Evolutionary conservation across 37 sponge, comb jelly and placozoan genomes (phyloP).

Genomic region (Tethya wilhelma): DNA sequence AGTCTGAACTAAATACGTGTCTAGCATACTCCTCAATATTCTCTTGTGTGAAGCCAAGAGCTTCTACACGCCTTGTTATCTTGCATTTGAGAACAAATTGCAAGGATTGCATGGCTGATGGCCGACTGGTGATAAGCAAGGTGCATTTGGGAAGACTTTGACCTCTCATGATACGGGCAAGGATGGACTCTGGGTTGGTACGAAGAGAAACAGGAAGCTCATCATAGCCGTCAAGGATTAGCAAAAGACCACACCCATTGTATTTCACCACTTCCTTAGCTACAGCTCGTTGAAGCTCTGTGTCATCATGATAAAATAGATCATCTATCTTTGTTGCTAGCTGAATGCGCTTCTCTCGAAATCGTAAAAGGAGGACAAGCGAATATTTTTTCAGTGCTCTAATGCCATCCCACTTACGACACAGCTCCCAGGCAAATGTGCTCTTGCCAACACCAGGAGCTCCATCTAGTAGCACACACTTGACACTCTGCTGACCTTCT

Average conservation of each 20-base stretch:
- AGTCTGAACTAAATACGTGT: conserved; percentile 2
- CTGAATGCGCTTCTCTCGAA: neutral
- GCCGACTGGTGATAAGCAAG: conserved; percentile 12
- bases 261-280: neutral
- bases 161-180: neutral
- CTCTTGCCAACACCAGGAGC: conserved; percentile 19
- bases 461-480: too few species aligned
- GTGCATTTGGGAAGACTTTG: neutral
- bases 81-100: too few species aligned
- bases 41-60: too few species aligned
- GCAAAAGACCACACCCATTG: neutral
- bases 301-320: neutral
- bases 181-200: neutral
- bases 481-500: neutral
- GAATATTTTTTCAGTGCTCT: neutral
- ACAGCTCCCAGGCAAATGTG: conserved; percentile 5
- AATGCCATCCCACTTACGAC: conserved; percentile 1
- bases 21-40: conserved; percentile 4
- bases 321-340: neutral
- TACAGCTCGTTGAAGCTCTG: neutral
- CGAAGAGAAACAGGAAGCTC: conserved; percentile 4
- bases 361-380: neutral
- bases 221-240: conserved; percentile 7
- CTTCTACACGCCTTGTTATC: too few species aligned
- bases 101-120: conserved; percentile 21